A percentile compares a stretch with the other conserved stretches of the same genome.
Conservation (phyloP, 2,888 invertebrate genomes). For the Eugnorisma glareosa region DNA sequence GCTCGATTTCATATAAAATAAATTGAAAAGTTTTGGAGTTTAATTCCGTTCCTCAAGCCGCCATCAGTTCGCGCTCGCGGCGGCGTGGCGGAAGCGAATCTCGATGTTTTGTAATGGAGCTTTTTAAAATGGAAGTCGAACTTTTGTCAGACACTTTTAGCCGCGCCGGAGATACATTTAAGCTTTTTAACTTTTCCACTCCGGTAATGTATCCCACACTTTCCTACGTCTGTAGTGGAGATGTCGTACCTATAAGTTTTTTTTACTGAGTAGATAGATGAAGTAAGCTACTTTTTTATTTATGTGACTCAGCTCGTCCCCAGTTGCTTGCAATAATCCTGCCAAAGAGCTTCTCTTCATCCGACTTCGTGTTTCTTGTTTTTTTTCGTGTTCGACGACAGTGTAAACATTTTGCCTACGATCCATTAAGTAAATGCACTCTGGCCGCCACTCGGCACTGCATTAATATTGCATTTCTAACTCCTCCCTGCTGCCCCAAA, state of each 20-base stretch:
- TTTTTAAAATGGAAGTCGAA: slow-evolving; percentile 91
- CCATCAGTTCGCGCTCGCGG: slow-evolving; percentile 84
- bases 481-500: slow-evolving; percentile 72
- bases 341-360: slow-evolving; percentile 83
- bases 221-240: slow-evolving; percentile 84
- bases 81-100: slow-evolving; percentile 89
- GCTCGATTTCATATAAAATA: slow-evolving; percentile 87
- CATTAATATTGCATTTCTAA: slow-evolving; percentile 92
- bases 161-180: slow-evolving; percentile 90
- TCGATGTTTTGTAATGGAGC: slow-evolving; percentile 91
- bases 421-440: slow-evolving; percentile 90
- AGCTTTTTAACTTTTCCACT: slow-evolving; percentile 91
- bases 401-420: slow-evolving; percentile 88
- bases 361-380: slow-evolving; percentile 73
- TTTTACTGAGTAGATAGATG: slow-evolving; percentile 80
- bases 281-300: slow-evolving; percentile 83
- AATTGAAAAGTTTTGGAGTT: slow-evolving; percentile 88
- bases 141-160: slow-evolving; percentile 91
- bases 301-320: slow-evolving; percentile 80
- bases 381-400: slow-evolving; percentile 83
- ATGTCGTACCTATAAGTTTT: slow-evolving; percentile 85
- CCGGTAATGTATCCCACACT: slow-evolving; percentile 90
- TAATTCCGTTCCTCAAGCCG: slow-evolving; percentile 85
- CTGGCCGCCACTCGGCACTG: slow-evolving; percentile 86
- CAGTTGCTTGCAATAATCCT: slow-evolving; percentile 83